A percentile compares a stretch with the other conserved stretches of the same genome.
phyloP scores from a whole-genome alignment of 2,888 invertebrate species.

The Fabriciana adippe region DNA sequence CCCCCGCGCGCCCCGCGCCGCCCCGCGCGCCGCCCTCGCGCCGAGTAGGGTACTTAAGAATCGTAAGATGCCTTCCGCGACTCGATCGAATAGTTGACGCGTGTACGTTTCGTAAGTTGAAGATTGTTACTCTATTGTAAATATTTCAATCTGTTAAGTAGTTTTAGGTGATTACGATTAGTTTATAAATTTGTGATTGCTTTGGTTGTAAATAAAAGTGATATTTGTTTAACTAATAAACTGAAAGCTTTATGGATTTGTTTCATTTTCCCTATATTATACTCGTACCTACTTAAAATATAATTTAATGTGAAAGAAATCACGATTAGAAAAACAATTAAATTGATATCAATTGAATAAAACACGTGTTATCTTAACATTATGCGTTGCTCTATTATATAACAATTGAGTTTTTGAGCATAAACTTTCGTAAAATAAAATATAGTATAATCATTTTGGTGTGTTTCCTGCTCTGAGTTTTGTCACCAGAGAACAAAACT shows the following conservation, averaged over 20 bases:
- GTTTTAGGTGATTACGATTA: slow-evolving; percentile 79
- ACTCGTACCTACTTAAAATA: not conserved
- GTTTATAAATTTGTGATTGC: slow-evolving; percentile 79
- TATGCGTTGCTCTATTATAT: too few species aligned
- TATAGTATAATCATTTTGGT: too few species aligned
- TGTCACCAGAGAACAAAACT: too few species aligned
- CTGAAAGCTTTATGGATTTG: slow-evolving; percentile 68
- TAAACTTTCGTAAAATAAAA: too few species aligned
- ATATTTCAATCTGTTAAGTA: slow-evolving; percentile 81
- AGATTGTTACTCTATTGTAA: slow-evolving; percentile 79
- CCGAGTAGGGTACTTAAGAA: slow-evolving; percentile 37
- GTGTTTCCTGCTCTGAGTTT: too few species aligned
- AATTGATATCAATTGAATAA: too few species aligned
- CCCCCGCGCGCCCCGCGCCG: slow-evolving; percentile 16
- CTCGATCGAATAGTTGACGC: slow-evolving; percentile 44
- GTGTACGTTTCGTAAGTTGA: slow-evolving; percentile 54
- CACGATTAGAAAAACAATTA: too few species aligned
- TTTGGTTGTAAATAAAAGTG: slow-evolving; percentile 82
- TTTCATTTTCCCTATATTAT: slow-evolving; percentile 31
- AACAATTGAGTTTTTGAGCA: too few species aligned
- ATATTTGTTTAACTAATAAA: slow-evolving; percentile 82
- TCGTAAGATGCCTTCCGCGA: slow-evolving; percentile 45
- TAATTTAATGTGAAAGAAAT: too few species aligned
- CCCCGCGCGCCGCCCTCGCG: slow-evolving; percentile 3
- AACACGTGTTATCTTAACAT: too few species aligned